Evolutionary conservation across 2,888 invertebrate species (phyloP).

Genomic region (Sarcophaga subvicina): DNA sequence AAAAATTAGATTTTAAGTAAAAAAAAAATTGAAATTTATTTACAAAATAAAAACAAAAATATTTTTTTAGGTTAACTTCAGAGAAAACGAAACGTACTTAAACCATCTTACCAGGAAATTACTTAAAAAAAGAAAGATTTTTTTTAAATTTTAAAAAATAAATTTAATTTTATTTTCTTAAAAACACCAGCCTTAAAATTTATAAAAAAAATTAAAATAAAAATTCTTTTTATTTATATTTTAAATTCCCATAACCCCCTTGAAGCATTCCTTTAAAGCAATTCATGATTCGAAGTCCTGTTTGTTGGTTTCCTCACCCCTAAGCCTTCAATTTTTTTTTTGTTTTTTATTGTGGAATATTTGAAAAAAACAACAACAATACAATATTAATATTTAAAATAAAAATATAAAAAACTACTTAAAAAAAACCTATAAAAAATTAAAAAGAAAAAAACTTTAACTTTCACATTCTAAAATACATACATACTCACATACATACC

Average conservation of each 20-base stretch:
- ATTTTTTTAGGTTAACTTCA: neutral
- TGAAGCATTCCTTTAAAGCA: no score
- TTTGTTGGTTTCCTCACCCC: no score
- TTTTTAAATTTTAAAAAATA: neutral
- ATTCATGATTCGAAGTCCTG: no score
- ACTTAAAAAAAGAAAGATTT: no score
- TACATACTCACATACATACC: neutral
- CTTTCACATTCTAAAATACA: conserved; percentile 8
- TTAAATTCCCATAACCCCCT: no score
- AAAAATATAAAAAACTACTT: conserved; percentile 8
- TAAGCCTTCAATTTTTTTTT: no score
- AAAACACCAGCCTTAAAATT: neutral
- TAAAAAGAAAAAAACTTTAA: neutral
- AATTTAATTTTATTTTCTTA: conserved; percentile 23
- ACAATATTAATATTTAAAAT: conserved; percentile 23
- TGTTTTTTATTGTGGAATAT: no score
- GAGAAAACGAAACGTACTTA: neutral
- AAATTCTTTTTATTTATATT: neutral
- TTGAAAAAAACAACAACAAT: neutral
- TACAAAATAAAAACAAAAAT: neutral
- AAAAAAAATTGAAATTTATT: neutral
- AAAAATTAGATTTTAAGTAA: conserved; percentile 24
- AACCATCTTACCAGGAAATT: conserved; percentile 4
- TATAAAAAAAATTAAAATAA: conserved; percentile 8
- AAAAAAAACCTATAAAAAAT: neutral